Evolutionary conservation across 2,113 vertebrate species (phyloP).

Genomic region (Xerus inauris): DNA sequence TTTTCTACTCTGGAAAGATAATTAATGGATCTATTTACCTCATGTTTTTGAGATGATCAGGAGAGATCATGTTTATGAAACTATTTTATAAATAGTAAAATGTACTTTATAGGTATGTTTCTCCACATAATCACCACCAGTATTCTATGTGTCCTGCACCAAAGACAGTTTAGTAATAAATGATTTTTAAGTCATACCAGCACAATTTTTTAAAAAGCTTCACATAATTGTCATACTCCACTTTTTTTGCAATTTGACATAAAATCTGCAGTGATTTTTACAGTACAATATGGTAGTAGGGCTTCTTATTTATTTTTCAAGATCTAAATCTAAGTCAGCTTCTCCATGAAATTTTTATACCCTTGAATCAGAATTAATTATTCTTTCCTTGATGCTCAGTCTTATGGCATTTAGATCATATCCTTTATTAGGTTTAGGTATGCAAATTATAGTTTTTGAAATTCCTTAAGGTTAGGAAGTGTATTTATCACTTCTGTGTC

Average conservation of each 20-base stretch:
- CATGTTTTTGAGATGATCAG: background rate
- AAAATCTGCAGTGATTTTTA: too few relatives aligned
- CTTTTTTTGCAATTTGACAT: too few relatives aligned
- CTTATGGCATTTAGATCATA: background rate
- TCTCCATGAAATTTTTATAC: background rate
- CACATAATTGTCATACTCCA: too few relatives aligned
- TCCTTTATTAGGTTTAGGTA: background rate
- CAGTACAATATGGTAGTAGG: background rate
- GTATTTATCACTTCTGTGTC: background rate
- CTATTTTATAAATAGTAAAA: constrained; percentile 8
- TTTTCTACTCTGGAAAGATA: background rate
- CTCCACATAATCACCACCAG: too few relatives aligned
- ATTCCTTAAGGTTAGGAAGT: background rate
- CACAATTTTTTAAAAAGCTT: too few relatives aligned
- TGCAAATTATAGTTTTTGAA: background rate
- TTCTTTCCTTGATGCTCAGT: background rate
- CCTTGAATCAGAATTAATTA: background rate
- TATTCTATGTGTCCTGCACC: too few relatives aligned
- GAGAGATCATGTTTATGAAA: constrained; percentile 28
- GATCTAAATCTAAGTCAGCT: background rate
- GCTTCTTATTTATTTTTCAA: constrained; percentile 27
- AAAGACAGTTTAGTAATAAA: too few relatives aligned
- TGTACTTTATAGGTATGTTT: background rate
- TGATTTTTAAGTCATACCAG: too few relatives aligned
- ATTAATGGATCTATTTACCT: background rate